These are phyloP conservation scores for Bugula neritina DNA, from an alignment of 2,888 invertebrate species.

Conservation along the genomic window DNA sequence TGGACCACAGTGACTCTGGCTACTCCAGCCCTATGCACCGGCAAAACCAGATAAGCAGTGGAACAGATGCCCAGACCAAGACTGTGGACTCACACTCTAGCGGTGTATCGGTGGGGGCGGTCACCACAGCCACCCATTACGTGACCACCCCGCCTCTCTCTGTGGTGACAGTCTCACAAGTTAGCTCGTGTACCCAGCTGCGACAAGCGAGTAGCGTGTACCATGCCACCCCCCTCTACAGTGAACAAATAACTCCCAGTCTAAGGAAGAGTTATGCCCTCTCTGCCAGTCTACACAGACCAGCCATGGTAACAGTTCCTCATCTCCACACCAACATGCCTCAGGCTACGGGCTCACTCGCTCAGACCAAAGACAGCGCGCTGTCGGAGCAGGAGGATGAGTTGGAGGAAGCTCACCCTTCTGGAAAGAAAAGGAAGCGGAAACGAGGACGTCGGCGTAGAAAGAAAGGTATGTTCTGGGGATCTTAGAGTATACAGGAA, in stretches of 20 bases:
- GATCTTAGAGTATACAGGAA: too few species aligned
- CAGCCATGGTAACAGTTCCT: neutral
- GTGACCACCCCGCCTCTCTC: neutral
- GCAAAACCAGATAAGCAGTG: conserved; percentile 40
- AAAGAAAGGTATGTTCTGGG: neutral
- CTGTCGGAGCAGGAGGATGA: neutral
- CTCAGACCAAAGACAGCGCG: neutral
- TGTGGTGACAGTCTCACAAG: neutral
- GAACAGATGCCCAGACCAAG: conserved; percentile 31
- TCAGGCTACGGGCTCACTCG: neutral
- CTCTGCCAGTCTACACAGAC: neutral
- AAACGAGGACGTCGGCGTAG: conserved; percentile 18
- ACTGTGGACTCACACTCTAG: neutral
- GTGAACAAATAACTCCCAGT: neutral
- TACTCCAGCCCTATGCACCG: conserved; percentile 44
- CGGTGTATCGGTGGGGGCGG: neutral
- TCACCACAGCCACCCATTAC: neutral
- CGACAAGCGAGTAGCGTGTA: neutral
- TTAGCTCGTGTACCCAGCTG: neutral
- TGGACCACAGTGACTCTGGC: conserved; percentile 44
- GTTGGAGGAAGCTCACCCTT: neutral
- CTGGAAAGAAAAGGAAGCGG: conserved; percentile 3
- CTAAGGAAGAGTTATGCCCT: neutral
- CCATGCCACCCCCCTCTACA: neutral
- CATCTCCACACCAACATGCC: neutral